These are phyloP conservation scores for Ceyx cyanopectus DNA, from an alignment of 2,113 vertebrate genomes.

Conservation along the genomic window DNA sequence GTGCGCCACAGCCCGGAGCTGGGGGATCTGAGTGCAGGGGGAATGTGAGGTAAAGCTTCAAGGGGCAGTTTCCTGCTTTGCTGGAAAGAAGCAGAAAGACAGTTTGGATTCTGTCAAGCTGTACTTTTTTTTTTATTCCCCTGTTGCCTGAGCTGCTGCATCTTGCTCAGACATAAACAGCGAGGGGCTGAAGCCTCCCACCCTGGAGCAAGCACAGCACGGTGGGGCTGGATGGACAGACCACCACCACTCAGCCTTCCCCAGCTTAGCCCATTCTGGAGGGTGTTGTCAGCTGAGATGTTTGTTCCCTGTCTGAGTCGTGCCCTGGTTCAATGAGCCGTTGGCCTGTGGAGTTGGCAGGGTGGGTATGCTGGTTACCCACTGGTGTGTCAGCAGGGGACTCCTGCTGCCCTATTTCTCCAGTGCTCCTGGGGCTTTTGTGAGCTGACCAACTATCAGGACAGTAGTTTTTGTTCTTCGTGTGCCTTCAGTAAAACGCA, in stretches of 20 bases:
- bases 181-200: background rate
- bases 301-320: background rate
- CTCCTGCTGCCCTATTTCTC: background rate
- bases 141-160: slow-evolving; percentile 14
- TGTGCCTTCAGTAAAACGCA: background rate
- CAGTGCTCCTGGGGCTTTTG: accelerated
- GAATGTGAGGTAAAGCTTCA: background rate
- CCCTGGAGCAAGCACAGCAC: background rate
- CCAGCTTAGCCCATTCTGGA: slow-evolving; percentile 37
- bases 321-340: background rate
- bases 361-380: background rate
- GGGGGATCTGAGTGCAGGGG: background rate
- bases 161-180: background rate
- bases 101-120: slow-evolving; percentile 28
- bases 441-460: background rate
- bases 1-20: too few species aligned
- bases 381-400: background rate
- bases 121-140: background rate
- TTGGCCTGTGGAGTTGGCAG: background rate
- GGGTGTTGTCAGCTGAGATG: slow-evolving; percentile 18
- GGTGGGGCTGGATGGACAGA: slow-evolving; percentile 18
- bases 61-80: background rate
- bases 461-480: background rate
- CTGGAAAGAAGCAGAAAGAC: background rate
- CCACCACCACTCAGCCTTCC: background rate